phyloP scores from a whole-genome alignment of 2,888 invertebrate genomes.

The Oxyteleia sp. region DNA sequence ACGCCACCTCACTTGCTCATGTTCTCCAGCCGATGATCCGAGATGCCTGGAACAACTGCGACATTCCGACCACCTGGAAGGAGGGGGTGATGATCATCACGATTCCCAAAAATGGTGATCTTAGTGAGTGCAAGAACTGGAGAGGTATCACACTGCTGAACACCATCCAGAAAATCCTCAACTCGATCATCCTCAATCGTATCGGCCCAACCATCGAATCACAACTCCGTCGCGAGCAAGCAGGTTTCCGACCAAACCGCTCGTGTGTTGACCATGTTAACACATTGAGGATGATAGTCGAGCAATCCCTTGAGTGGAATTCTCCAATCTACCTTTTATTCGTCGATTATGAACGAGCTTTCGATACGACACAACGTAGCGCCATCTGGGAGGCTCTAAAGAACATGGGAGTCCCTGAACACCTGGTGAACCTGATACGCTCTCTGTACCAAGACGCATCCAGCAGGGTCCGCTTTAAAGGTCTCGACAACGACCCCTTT shows the following conservation, averaged over 20 bases:
- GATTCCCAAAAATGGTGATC: constrained; percentile 7
- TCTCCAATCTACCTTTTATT: constrained; percentile 1
- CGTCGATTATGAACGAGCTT: constrained; percentile 24
- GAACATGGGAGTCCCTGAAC: neutral
- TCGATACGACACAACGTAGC: constrained; percentile 8
- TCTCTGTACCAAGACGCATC: neutral
- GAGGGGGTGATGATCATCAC: constrained; percentile 15
- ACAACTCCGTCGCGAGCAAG: constrained; percentile 5
- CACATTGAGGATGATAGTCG: neutral
- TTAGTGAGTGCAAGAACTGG: constrained; percentile 20
- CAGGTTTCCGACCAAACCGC: constrained; percentile 18
- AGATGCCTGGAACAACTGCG: constrained; percentile 13
- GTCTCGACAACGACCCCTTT: neutral
- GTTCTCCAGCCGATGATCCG: neutral
- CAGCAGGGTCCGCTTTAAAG: neutral
- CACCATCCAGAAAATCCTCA: constrained; percentile 22
- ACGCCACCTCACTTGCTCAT: neutral
- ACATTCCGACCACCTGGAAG: constrained; percentile 15
- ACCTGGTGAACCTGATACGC: neutral
- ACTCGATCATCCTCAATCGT: neutral
- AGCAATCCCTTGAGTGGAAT: constrained; percentile 10
- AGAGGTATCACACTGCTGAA: constrained; percentile 15
- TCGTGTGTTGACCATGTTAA: constrained; percentile 32
- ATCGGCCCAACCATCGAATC: constrained; percentile 10
- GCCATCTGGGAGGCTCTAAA: neutral